These are phyloP conservation scores for Diorhabda sublineata DNA, from an alignment of 1,140 invertebrate genomes.

Conservation along the genomic window DNA sequence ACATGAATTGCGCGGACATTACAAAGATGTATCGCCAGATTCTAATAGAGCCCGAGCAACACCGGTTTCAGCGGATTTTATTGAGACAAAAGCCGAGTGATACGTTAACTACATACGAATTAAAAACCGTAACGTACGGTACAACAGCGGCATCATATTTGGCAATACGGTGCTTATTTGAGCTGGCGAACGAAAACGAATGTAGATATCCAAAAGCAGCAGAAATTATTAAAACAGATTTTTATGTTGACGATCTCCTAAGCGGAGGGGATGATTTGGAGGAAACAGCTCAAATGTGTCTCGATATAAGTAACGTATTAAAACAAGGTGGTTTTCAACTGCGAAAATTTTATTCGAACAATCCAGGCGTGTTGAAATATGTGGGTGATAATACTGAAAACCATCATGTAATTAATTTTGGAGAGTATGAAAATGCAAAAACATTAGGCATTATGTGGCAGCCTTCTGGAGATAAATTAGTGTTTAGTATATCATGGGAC, in stretches of 20 bases:
- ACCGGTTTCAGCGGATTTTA: not conserved
- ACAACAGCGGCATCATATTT: conserved; percentile 38
- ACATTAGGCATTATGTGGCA: no score
- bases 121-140: conserved; percentile 38
- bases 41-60: not conserved
- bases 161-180: conserved; percentile 40
- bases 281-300: not conserved
- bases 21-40: conserved; percentile 11
- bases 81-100: not conserved
- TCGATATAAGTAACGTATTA: no score
- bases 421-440: no score
- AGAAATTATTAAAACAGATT: conserved; percentile 40
- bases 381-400: no score
- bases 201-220: conserved; percentile 28
- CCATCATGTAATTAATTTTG: no score
- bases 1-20: conserved; percentile 16
- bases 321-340: no score
- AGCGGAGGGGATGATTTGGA: conserved; percentile 31
- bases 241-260: conserved; percentile 51
- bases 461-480: no score
- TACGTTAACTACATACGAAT: not conserved
- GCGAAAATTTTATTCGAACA: no score
- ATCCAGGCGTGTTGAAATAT: no score
- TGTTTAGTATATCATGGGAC: no score
- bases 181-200: conserved; percentile 34